phyloP scores from a whole-genome alignment of 2,888 invertebrate genomes.

The Artemia sinica region DNA sequence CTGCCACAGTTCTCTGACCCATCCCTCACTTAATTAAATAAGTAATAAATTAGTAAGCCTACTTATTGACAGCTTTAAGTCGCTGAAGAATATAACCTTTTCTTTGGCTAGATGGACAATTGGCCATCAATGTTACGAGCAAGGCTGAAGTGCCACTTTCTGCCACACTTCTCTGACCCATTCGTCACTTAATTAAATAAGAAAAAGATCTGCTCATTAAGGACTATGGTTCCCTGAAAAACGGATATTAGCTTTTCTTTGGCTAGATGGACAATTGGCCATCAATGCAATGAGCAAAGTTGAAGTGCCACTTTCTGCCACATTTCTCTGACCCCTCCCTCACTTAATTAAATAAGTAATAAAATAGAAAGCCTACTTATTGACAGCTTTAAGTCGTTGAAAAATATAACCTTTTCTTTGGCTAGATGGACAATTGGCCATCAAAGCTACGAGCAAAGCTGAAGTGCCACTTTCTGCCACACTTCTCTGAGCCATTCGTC shows the following conservation, averaged over 20 bases:
- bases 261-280: neutral
- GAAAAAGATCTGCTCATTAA: slow-evolving; percentile 41
- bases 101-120: slow-evolving; percentile 28
- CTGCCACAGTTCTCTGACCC: neutral
- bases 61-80: slow-evolving; percentile 52
- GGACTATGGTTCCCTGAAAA: slow-evolving; percentile 56
- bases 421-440: neutral
- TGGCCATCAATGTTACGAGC: neutral
- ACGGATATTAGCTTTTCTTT: slow-evolving; percentile 46
- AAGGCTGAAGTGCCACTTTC: neutral
- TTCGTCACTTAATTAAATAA: slow-evolving; percentile 44
- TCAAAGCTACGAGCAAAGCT: neutral
- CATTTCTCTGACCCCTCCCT: neutral
- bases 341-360: neutral
- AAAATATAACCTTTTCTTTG: slow-evolving; percentile 46
- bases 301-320: neutral
- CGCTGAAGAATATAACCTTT: slow-evolving; percentile 53
- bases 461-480: neutral
- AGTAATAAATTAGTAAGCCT: neutral
- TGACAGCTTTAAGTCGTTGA: slow-evolving; percentile 62
- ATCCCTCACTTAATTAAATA: neutral
- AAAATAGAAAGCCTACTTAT: slow-evolving; percentile 31
- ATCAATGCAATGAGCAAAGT: neutral
- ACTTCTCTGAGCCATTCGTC: slow-evolving; percentile 13
- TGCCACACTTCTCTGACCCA: neutral